Conservation (phyloP, 2,888 invertebrate genomes). For the Octodonta nipae region DNA sequence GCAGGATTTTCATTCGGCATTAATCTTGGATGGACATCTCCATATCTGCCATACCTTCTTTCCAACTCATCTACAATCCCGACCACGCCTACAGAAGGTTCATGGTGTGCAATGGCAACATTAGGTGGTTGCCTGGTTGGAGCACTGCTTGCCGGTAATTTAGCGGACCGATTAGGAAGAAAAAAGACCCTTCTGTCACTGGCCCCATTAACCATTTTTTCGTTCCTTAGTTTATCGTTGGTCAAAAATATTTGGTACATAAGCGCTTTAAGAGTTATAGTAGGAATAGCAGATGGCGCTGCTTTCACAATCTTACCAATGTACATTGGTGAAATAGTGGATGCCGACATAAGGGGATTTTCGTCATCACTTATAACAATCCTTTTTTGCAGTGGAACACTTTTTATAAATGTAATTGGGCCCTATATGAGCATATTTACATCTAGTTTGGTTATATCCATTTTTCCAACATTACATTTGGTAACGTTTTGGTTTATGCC, state of each 20-base stretch:
- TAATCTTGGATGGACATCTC: slow-evolving; percentile 45
- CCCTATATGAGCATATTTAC: slow-evolving; percentile 43
- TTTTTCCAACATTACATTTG: slow-evolving; percentile 45
- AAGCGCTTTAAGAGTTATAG: slow-evolving; percentile 32
- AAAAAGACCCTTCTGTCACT: slow-evolving; percentile 33
- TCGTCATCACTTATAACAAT: slow-evolving; percentile 47
- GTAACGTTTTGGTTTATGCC: slow-evolving; percentile 48
- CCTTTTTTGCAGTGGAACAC: slow-evolving; percentile 39
- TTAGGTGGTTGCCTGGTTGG: slow-evolving; percentile 51
- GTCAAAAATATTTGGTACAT: slow-evolving; percentile 44
- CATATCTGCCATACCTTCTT: slow-evolving; percentile 40
- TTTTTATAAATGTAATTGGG: slow-evolving; percentile 48
- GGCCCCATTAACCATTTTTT: slow-evolving; percentile 37
- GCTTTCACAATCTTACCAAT: slow-evolving; percentile 37
- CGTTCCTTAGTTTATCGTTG: slow-evolving; percentile 47
- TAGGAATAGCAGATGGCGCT: slow-evolving; percentile 41
- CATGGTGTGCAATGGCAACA: slow-evolving; percentile 52
- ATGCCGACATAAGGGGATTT: slow-evolving; percentile 43
- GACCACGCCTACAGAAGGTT: slow-evolving; percentile 40
- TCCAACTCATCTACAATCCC: slow-evolving; percentile 38
- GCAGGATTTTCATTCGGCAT: no score
- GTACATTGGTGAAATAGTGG: slow-evolving; percentile 47
- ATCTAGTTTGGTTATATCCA: slow-evolving; percentile 43
- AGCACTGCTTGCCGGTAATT: slow-evolving; percentile 46
- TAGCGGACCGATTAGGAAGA: slow-evolving; percentile 50